phyloP scores from a whole-genome alignment of 2,113 vertebrate genomes.

The Vulpes vulpes region DNA sequence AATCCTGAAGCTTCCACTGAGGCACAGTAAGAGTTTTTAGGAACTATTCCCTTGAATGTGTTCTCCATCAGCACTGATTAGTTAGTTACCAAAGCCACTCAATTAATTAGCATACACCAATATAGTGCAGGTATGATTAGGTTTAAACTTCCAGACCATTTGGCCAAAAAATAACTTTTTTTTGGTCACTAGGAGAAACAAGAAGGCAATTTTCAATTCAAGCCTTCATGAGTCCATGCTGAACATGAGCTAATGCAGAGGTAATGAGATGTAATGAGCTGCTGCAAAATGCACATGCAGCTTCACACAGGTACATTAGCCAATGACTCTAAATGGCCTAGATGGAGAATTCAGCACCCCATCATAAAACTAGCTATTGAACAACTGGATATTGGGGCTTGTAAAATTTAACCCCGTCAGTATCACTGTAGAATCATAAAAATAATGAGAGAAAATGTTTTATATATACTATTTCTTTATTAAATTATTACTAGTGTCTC shows the following conservation, averaged over 20 bases:
- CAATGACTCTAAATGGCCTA: background rate
- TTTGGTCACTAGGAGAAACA: background rate
- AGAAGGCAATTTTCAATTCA: constrained; percentile 15
- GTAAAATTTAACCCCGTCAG: background rate
- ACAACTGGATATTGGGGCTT: background rate
- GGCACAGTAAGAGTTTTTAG: background rate
- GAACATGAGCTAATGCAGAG: background rate
- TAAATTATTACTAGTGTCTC: background rate
- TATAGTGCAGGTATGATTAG: background rate
- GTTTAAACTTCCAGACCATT: background rate
- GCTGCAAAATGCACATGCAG: background rate
- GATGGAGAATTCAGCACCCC: background rate
- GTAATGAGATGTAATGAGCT: background rate
- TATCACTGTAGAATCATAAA: background rate
- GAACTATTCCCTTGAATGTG: background rate
- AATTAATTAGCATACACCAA: background rate
- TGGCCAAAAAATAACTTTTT: background rate
- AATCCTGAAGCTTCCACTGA: background rate
- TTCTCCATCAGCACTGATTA: background rate
- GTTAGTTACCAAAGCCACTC: background rate
- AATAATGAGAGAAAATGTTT: background rate
- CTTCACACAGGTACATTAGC: background rate
- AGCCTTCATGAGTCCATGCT: background rate
- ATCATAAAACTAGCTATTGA: background rate
- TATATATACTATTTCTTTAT: background rate